phyloP scores from a whole-genome alignment of 2,113 vertebrate species.

The Pipra filicauda region DNA sequence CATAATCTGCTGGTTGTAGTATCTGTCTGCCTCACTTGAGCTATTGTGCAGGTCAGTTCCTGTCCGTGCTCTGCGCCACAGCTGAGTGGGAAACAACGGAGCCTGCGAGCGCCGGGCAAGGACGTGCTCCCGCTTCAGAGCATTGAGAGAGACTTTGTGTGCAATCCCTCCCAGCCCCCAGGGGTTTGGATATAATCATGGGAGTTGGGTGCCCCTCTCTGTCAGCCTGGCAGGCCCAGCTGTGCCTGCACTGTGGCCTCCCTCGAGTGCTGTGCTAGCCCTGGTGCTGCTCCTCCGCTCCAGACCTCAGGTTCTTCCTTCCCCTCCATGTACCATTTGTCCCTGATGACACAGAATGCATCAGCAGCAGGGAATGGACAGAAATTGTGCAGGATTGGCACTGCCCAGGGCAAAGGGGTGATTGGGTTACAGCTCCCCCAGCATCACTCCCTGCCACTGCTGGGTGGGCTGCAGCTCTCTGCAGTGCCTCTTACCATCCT shows the following conservation, averaged over 20 bases:
- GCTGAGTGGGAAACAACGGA: neutral
- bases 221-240: neutral
- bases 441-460: fast-evolving
- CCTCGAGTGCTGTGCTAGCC: fast-evolving
- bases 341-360: neutral
- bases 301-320: neutral
- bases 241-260: fast-evolving
- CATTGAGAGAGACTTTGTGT: neutral
- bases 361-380: fast-evolving
- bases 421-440: neutral
- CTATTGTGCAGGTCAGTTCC: neutral
- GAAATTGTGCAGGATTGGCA: neutral
- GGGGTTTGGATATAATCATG: neutral
- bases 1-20: conserved; percentile 6
- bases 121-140: neutral
- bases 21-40: neutral
- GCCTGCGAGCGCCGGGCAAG: fast-evolving
- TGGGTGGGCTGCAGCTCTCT: neutral
- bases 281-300: fast-evolving
- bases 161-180: neutral
- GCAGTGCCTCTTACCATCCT: neutral
- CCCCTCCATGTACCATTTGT: neutral
- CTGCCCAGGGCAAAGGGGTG: too few species aligned
- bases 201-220: neutral
- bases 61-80: fast-evolving